Base-by-base conservation (phyloP, 2,888 invertebrate species). In the Luperina nickerlii region DNA sequence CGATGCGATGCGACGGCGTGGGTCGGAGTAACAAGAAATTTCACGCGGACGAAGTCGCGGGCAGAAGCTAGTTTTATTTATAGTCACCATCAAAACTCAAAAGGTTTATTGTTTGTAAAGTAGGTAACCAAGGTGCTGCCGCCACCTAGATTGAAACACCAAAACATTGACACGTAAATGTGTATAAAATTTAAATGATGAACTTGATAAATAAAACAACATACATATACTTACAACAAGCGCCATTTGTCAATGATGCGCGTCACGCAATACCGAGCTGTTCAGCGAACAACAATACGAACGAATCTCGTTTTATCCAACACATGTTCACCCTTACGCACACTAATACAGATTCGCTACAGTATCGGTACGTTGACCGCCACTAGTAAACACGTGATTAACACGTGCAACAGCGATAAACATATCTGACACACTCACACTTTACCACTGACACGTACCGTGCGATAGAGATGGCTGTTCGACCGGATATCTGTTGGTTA, bases 351-450 rank as follows among this genome's bases (percentile, higher is more conserved):
- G 27, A 75, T 76, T 65, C 74, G 86, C 81, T 83, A 89, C 83
- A 88, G 88, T 87, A 89, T 84, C 90, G 78, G 83, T 84, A 79
- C 87, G 79, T 76, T 88, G 84, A 83, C 89, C 74, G 78, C 65
- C 71, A 71, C 76, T 45, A 76, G 72, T 80, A 77, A 78, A 70
- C 62, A 78, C 54, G 78, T 79, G 71, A 83, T 84, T 57, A 81
- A 60, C 42, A 74, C 85, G 68, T 67, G 78, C 20, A 77, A 73
- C 63, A 69, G 68, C 51, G 79, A 79, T 77, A 81, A 71, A 24
- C 54, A 80, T 84, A 71, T 76, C 72, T 38, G 67, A 73, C 71
- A 38, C 81, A 68, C 78, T 83, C 81, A 62, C 81, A 67, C 83
- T 54, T 67, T 32, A 27, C 69, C 51, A 24, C 6, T 38, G 65